Evolutionary conservation across 1,140 invertebrate genomes (phyloP).

Genomic region (Diuraphis noxia): DNA sequence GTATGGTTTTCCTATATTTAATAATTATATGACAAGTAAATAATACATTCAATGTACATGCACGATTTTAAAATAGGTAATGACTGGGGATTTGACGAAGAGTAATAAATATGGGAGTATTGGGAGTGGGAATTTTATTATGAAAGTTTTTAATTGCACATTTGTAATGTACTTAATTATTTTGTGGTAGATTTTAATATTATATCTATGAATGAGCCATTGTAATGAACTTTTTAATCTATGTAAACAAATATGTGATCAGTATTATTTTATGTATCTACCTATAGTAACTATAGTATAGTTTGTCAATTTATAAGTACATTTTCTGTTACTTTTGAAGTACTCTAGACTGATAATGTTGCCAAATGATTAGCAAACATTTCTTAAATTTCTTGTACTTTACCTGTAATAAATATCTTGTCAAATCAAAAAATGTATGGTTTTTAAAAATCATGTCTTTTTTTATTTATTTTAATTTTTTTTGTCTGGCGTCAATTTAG

Average conservation of each 20-base stretch:
- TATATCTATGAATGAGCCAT: background rate
- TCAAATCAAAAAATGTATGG: background rate
- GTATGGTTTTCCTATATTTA: background rate
- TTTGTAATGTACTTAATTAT: background rate
- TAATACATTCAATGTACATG: background rate
- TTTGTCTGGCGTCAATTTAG: background rate
- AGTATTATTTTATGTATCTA: background rate
- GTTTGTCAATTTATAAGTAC: background rate
- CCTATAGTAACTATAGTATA: background rate
- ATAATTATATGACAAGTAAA: background rate
- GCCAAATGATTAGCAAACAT: constrained; percentile 28
- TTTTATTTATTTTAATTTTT: background rate
- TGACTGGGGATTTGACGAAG: background rate
- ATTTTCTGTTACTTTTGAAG: background rate
- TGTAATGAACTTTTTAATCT: background rate
- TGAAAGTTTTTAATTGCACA: constrained; percentile 20
- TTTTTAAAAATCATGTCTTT: background rate
- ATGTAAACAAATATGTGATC: background rate
- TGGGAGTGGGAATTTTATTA: background rate
- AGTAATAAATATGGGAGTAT: background rate
- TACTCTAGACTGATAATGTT: constrained; percentile 39
- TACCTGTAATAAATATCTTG: background rate
- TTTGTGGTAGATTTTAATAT: background rate
- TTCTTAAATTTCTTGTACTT: background rate
- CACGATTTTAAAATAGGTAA: constrained; percentile 20